phyloP scores from a whole-genome alignment of 2,113 vertebrate species.

The Cryptoleucopteryx plumbea region DNA sequence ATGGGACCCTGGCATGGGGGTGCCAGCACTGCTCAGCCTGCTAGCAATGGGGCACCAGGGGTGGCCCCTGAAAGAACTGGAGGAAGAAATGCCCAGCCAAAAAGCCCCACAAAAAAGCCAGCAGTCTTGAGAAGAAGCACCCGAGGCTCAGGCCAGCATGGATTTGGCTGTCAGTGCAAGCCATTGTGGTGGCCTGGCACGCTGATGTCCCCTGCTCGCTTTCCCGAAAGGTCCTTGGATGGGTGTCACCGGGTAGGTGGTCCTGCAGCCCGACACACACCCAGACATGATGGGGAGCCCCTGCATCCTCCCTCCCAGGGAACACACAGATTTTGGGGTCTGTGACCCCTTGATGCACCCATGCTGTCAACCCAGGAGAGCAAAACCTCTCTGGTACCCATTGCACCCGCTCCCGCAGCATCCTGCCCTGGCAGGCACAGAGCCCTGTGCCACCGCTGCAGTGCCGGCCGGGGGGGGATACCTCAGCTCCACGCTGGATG shows the following conservation, averaged over 20 bases:
- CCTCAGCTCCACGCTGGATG: not conserved
- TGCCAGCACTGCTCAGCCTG: rapidly evolving
- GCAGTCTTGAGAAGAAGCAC: not conserved
- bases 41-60: not conserved
- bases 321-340: rapidly evolving
- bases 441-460: not conserved
- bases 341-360: not conserved
- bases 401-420: not conserved
- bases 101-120: not conserved
- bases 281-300: rapidly evolving
- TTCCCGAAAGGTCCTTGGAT: not conserved
- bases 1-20: rapidly evolving
- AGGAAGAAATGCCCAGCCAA: not conserved
- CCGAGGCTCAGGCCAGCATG: not conserved
- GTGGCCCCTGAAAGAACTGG: not conserved
- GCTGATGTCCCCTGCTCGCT: not conserved
- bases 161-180: not conserved
- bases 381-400: not conserved
- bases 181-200: not conserved
- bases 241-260: not conserved
- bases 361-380: not conserved
- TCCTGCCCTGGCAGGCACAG: not conserved
- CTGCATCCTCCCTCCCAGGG: not conserved
- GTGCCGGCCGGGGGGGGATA: not conserved
- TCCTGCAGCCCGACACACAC: not conserved